phyloP scores from a whole-genome alignment of 2,113 vertebrate species.

The Sisor rabdophorus region DNA sequence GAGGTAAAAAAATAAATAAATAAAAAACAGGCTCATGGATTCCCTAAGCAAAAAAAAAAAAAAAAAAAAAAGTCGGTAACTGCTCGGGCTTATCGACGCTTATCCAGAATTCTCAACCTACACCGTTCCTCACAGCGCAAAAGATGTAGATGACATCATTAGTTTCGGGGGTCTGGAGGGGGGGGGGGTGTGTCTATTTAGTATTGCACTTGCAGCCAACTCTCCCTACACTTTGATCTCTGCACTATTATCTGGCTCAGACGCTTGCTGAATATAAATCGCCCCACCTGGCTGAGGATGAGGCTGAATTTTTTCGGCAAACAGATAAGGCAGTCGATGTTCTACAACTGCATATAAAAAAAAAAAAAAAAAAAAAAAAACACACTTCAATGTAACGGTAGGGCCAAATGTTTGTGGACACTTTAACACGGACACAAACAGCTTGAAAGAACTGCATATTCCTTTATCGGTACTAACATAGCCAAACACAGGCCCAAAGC shows the following conservation, averaged over 20 bases:
- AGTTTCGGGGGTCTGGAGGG: constrained; percentile 49
- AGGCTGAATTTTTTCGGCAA: constrained; percentile 33
- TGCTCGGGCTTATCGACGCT: not conserved
- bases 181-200: constrained; percentile 46
- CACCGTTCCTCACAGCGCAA: not conserved
- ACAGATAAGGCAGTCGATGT: constrained; percentile 35
- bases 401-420: too few relatives aligned
- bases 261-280: constrained; percentile 63
- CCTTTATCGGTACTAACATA: too few relatives aligned
- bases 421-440: too few relatives aligned
- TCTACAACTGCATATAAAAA: too few relatives aligned
- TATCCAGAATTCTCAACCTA: not conserved
- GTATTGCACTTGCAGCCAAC: constrained; percentile 42
- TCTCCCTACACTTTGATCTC: constrained; percentile 59
- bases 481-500: too few relatives aligned
- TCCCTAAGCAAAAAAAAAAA: not conserved
- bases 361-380: too few relatives aligned
- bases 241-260: constrained; percentile 49
- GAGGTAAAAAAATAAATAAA: not conserved
- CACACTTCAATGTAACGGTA: too few relatives aligned
- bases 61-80: not conserved
- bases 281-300: constrained; percentile 23
- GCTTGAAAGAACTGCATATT: too few relatives aligned
- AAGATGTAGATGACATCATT: constrained; percentile 37
- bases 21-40: not conserved